These are phyloP conservation scores for Microtus montanus DNA, from an alignment of 2,113 vertebrate species.

Conservation along the genomic window DNA sequence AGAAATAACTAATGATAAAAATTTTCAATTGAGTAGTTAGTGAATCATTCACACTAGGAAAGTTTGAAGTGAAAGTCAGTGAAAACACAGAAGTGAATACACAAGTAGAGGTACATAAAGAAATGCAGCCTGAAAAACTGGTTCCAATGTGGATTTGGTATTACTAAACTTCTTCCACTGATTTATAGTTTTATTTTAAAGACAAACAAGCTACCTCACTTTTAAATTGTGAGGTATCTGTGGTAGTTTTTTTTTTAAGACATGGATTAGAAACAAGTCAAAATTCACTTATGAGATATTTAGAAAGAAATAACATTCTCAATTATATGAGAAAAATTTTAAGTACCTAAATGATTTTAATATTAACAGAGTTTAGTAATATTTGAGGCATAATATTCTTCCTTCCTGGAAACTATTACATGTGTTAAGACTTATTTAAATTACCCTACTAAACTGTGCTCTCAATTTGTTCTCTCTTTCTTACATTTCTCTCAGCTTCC, in stretches of 20 bases:
- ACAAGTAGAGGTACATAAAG: rapidly evolving
- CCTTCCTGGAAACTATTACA: background rate
- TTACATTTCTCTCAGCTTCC: background rate
- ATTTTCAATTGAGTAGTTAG: conserved; percentile 3
- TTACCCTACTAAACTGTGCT: background rate
- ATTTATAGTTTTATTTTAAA: background rate
- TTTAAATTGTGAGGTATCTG: background rate
- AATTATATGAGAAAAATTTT: background rate
- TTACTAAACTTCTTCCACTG: background rate
- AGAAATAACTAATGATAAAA: background rate
- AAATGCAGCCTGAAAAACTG: background rate
- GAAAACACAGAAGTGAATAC: background rate
- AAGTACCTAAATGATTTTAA: background rate
- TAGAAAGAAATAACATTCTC: background rate
- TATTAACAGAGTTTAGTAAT: background rate
- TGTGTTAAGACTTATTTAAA: background rate
- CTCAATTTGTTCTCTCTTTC: background rate
- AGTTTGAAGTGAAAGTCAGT: background rate
- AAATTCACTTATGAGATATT: background rate
- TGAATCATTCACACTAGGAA: background rate
- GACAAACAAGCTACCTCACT: background rate
- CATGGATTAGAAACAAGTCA: background rate
- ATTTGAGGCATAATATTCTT: background rate
- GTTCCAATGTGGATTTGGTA: background rate
- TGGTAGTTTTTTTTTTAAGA: background rate